These are phyloP conservation scores for Mormyrops attenuatus DNA, from an alignment of 2,797 vertebrate species.

Conservation along the genomic window DNA sequence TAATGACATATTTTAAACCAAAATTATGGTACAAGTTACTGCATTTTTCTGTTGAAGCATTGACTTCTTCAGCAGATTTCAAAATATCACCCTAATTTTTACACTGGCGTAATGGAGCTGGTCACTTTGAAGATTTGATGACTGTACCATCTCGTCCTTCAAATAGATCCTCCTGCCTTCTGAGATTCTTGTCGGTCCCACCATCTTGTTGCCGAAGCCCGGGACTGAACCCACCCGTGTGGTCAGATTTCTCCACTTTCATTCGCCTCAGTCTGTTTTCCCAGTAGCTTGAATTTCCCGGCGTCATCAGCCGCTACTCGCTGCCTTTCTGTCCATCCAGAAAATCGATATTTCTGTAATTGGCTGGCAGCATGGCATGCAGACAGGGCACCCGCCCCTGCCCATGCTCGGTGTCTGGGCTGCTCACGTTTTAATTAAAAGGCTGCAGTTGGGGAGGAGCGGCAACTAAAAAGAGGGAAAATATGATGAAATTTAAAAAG, in stretches of 20 bases:
- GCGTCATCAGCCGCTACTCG: constrained; percentile 48
- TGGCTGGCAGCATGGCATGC: constrained; percentile 26
- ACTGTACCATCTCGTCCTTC: background rate
- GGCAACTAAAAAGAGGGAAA: constrained; percentile 46
- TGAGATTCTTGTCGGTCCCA: background rate
- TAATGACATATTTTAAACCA: background rate
- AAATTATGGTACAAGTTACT: background rate
- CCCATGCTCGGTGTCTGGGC: constrained; percentile 48
- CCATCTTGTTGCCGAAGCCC: no score
- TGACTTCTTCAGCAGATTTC: background rate
- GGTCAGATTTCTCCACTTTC: constrained; percentile 13
- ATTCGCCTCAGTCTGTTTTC: constrained; percentile 32
- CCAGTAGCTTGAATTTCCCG: constrained; percentile 51
- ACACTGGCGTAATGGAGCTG: background rate
- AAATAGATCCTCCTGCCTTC: background rate
- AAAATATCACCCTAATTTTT: background rate
- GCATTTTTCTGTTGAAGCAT: background rate
- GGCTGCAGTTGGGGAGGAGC: constrained; percentile 37
- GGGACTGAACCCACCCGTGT: background rate
- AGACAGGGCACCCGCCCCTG: constrained; percentile 23
- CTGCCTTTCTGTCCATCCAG: constrained; percentile 45
- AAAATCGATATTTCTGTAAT: constrained; percentile 53
- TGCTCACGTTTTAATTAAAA: constrained; percentile 63
- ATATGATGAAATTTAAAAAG: constrained; percentile 48
- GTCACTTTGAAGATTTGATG: background rate